Evolutionary conservation across 2,113 vertebrate species (phyloP).

Genomic region (Anarhynchus alexandrinus): DNA sequence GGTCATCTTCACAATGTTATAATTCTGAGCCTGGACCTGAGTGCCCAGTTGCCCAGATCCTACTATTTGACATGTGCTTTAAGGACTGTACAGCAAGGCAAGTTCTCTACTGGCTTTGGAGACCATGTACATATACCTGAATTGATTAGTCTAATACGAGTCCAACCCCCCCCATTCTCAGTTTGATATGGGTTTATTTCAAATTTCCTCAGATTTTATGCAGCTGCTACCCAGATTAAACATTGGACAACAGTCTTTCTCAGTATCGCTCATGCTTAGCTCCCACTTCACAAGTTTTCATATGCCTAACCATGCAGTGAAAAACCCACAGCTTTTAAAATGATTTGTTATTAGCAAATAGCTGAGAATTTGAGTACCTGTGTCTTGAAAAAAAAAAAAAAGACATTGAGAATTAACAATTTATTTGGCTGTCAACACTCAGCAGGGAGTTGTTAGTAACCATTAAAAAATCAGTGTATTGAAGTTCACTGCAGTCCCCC

Average conservation of each 20-base stretch:
- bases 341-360: background rate
- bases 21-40: background rate
- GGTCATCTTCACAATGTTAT: background rate
- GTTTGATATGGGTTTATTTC: background rate
- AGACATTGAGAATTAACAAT: background rate
- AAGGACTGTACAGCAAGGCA: background rate
- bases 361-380: background rate
- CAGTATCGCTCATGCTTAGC: background rate
- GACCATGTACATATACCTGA: background rate
- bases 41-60: background rate
- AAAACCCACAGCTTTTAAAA: background rate
- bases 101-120: background rate
- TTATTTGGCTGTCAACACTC: background rate
- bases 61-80: background rate
- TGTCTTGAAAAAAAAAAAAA: background rate
- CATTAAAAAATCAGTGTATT: background rate
- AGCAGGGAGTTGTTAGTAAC: background rate
- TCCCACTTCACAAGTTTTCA: background rate
- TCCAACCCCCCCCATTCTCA: accelerated
- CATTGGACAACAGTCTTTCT: background rate
- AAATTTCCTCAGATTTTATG: background rate
- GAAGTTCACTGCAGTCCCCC: background rate
- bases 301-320: background rate
- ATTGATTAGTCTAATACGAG: background rate
- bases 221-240: background rate